phyloP scores from a whole-genome alignment of 2,888 invertebrate genomes.

The Sacculina carcini region DNA sequence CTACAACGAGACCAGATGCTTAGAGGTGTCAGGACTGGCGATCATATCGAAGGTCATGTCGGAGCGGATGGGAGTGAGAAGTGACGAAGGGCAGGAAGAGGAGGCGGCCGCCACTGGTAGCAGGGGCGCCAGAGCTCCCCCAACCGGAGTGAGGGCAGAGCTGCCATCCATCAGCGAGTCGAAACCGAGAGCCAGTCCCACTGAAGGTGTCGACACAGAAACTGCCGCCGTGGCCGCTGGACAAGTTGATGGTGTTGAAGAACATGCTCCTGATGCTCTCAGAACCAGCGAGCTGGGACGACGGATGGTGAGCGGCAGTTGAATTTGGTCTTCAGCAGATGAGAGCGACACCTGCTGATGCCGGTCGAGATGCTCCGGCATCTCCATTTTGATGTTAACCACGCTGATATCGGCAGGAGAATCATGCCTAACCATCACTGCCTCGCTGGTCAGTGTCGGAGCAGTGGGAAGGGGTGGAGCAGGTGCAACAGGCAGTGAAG shows the following conservation, averaged over 20 bases:
- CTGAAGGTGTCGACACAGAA: slow-evolving; percentile 36
- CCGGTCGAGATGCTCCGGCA: too few relatives aligned
- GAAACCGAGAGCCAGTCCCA: slow-evolving; percentile 56
- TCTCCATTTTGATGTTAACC: too few relatives aligned
- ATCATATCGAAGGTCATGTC: slow-evolving; percentile 19
- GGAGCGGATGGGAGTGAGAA: slow-evolving; percentile 27
- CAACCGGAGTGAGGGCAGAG: slow-evolving; percentile 63
- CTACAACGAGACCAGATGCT: slow-evolving; percentile 40
- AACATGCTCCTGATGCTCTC: too few relatives aligned
- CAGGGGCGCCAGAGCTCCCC: slow-evolving; percentile 18
- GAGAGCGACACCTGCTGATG: too few relatives aligned
- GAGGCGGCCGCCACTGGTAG: slow-evolving; percentile 11
- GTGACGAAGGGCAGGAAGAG: slow-evolving; percentile 11
- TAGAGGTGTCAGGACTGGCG: slow-evolving; percentile 40
- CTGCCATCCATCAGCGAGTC: slow-evolving; percentile 81
- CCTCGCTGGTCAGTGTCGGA: neutral
- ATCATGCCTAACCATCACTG: neutral
- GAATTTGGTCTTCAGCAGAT: too few relatives aligned
- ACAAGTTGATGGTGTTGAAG: too few relatives aligned
- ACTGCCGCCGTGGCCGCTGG: neutral
- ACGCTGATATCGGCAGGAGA: too few relatives aligned
- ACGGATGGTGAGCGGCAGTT: too few relatives aligned
- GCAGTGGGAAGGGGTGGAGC: slow-evolving; percentile 1
- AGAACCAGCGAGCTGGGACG: too few relatives aligned
- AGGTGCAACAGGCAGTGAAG: neutral